A percentile compares a stretch with the other conserved stretches of the same genome.
These are phyloP conservation scores for Tinea trinotella DNA, from an alignment of 2,888 invertebrate genomes.

Conservation along the genomic window DNA sequence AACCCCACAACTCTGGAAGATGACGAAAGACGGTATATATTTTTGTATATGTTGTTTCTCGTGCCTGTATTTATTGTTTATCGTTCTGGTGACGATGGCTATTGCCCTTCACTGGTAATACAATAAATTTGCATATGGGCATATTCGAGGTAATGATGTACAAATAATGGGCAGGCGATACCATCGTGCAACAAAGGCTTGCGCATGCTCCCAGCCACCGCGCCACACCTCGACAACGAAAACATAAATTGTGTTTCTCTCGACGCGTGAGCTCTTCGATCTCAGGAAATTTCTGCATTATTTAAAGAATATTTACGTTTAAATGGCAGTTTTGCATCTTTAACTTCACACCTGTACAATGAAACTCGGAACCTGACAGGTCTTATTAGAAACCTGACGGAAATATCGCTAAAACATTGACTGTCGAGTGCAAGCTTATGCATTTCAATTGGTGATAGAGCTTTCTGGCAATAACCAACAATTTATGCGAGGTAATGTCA, in stretches of 20 bases:
- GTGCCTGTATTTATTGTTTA: neutral
- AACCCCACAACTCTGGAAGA: too few relatives aligned
- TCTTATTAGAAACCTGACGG: conserved; percentile 1
- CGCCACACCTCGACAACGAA: conserved; percentile 23
- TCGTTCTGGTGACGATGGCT: neutral
- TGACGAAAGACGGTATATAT: too few relatives aligned
- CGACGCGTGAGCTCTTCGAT: conserved; percentile 24
- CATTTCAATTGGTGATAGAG: neutral
- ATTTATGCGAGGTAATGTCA: neutral
- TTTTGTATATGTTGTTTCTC: too few relatives aligned
- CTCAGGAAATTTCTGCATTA: conserved; percentile 25
- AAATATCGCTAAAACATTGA: neutral
- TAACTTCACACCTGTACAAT: conserved; percentile 6
- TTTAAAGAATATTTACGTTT: conserved; percentile 23
- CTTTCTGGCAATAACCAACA: neutral
- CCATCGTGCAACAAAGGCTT: conserved; percentile 29
- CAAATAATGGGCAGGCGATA: conserved; percentile 34
- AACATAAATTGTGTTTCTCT: conserved; percentile 28
- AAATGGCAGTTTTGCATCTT: conserved; percentile 9
- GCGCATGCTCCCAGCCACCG: conserved; percentile 26
- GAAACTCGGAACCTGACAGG: neutral
- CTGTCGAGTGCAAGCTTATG: neutral
- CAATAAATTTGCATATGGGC: conserved; percentile 29
- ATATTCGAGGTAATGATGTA: conserved; percentile 34
- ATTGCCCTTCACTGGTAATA: conserved; percentile 1